Conservation (phyloP, 2,888 invertebrate species). For the Pteria penguin region DNA sequence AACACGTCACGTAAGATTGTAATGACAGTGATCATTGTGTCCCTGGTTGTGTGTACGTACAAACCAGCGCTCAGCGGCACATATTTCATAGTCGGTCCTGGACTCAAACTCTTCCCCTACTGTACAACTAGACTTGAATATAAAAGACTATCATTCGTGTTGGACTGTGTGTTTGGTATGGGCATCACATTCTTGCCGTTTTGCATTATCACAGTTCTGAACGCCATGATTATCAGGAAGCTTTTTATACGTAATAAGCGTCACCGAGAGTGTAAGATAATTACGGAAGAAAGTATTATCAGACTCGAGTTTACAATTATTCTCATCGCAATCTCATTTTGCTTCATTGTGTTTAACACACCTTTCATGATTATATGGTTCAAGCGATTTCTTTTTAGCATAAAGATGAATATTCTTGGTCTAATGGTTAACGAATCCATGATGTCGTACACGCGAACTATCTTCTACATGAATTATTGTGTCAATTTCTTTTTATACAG, state of each 20-base stretch:
- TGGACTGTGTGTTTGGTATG: conserved; percentile 73
- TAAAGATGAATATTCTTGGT: neutral
- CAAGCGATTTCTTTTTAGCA: conserved; percentile 41
- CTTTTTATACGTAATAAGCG: conserved; percentile 66
- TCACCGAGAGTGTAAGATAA: conserved; percentile 56
- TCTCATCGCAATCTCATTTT: conserved; percentile 74
- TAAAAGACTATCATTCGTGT: conserved; percentile 59
- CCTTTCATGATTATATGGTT: conserved; percentile 77
- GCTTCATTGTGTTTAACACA: conserved; percentile 74
- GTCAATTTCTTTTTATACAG: conserved; percentile 76
- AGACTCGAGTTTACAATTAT: conserved; percentile 76
- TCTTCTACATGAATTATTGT: conserved; percentile 75
- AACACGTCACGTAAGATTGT: conserved; percentile 68
- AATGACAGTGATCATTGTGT: conserved; percentile 54
- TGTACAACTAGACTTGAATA: conserved; percentile 64
- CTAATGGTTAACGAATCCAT: conserved; percentile 49
- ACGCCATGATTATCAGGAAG: conserved; percentile 73
- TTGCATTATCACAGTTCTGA: conserved; percentile 71
- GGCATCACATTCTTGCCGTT: conserved; percentile 75
- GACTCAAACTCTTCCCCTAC: conserved; percentile 42
- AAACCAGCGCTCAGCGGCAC: conserved; percentile 70
- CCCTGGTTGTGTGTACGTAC: conserved; percentile 62
- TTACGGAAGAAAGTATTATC: conserved; percentile 71
- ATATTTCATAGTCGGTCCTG: conserved; percentile 35
- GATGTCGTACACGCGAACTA: conserved; percentile 65